Conservation (phyloP, 2,113 vertebrate genomes). For the Melanerpes aurifrons region DNA sequence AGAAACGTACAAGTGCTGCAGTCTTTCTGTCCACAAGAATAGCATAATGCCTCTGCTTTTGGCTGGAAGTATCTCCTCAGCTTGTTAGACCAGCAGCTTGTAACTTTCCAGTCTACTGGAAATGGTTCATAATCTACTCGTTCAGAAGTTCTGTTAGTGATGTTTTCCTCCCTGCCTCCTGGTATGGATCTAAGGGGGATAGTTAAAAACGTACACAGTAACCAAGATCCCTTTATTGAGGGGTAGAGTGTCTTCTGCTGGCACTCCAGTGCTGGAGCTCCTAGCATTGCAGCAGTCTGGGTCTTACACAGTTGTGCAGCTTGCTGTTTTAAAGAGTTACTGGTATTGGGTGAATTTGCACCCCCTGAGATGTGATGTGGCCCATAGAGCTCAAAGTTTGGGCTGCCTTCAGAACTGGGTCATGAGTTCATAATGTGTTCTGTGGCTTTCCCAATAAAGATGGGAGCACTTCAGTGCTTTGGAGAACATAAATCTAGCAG, state of each 20-base stretch:
- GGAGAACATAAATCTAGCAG: not conserved
- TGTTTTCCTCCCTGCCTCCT: not conserved
- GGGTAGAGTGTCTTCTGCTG: not conserved
- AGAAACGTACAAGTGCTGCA: not conserved
- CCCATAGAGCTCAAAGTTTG: not conserved
- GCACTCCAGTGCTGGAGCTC: not conserved
- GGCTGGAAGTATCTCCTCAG: not conserved
- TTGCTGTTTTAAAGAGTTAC: not conserved
- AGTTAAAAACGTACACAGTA: not conserved
- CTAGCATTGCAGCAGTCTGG: not conserved
- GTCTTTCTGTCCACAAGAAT: not conserved
- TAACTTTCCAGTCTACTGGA: not conserved
- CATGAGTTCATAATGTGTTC: not conserved
- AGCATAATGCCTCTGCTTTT: not conserved
- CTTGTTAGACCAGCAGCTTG: not conserved
- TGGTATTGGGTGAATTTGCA: not conserved
- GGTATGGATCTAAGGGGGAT: slow-evolving; percentile 6
- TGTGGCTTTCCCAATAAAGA: not conserved
- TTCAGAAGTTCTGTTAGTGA: not conserved
- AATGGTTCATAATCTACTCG: not conserved
- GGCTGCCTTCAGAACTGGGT: not conserved
- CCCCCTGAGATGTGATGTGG: not conserved
- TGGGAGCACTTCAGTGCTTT: not conserved
- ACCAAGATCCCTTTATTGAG: not conserved
- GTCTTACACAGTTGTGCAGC: not conserved